phyloP scores from a whole-genome alignment of 2,888 invertebrate genomes.

The Limnephilus rhombicus region DNA sequence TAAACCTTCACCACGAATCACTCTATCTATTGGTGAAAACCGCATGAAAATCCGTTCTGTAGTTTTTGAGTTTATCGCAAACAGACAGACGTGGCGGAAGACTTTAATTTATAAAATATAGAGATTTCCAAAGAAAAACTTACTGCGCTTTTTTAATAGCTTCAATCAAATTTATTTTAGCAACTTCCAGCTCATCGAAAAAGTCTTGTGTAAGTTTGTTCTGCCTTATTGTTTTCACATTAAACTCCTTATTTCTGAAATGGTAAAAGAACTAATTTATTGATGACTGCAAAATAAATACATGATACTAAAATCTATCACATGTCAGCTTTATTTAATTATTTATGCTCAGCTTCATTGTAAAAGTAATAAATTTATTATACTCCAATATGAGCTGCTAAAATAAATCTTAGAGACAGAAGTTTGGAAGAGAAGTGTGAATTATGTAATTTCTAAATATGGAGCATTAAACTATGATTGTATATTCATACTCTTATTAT shows the following conservation, averaged over 20 bases:
- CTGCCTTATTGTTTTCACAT: conserved; percentile 81
- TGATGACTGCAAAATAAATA: not conserved
- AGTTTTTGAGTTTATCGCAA: no score
- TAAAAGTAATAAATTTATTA: not conserved
- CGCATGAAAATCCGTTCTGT: no score
- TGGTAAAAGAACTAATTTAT: not conserved
- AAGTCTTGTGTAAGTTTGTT: conserved; percentile 80
- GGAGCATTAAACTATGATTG: no score
- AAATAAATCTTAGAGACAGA: not conserved
- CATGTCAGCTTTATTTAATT: not conserved
- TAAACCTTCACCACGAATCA: no score
- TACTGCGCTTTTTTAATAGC: conserved; percentile 79
- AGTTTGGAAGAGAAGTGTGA: no score
- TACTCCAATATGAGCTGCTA: not conserved
- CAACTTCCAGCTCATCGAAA: conserved; percentile 76
- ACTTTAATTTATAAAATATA: no score
- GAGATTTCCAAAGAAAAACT: conserved; percentile 41
- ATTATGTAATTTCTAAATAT: no score
- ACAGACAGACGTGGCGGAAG: no score
- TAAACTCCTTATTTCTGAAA: conserved; percentile 72
- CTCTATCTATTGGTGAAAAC: no score
- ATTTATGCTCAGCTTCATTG: not conserved
- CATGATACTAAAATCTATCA: no score
- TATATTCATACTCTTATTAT: no score
- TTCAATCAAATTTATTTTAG: conserved; percentile 79